Evolutionary conservation across 1,140 invertebrate species (phyloP), one percentile per base, ranked within the genome.

Genomic region (Drosophila athabasca): DNA sequence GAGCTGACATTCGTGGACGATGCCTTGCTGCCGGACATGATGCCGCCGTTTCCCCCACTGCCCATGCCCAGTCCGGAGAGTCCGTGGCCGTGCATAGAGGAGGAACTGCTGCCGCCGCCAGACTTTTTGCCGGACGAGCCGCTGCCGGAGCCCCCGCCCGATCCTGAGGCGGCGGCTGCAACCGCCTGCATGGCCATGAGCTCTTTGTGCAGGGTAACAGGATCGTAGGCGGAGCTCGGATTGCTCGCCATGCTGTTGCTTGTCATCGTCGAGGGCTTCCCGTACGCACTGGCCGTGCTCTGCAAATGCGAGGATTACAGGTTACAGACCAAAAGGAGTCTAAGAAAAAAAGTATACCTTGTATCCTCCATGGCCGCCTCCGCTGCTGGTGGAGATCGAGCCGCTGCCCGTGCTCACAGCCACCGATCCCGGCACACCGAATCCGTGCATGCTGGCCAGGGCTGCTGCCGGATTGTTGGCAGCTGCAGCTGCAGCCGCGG

Each of bases 141-240:
- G 35, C 31, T 35, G 31, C 31, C 31, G 9, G 31, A 35, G 9
- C 75, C 68, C 19, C 68, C 68, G 11, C 71, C 70, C 3, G 80
- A 80, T 2, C 81, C 81, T 1, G 77, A 72, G 85, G 90, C 67
- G 60, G 91, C 64, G 48, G 91, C 73, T 75, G 90, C 90, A n/a
- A 91, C 90, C 15, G 89, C 89, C 77, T 92, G 90, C 81, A 92
- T 92, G 46, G 91, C 91, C 57, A 92, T 59, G 52, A 92, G 61
- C 62, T 92, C 91, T 67, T 92, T 92, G 67, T 92, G 91, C 61
- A 92, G 64, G 13, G 78, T 89, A 19, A 91, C 90, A 13, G 90
- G 90, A 79, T 91, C 91, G 55, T 92, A 92, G 9, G 90, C 90
- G 5, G 90, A 91, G 0, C 82, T 79, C 0, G 90, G 79, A 62